Conservation (phyloP, 2,113 vertebrate genomes). For the Corythornis cristatus region DNA sequence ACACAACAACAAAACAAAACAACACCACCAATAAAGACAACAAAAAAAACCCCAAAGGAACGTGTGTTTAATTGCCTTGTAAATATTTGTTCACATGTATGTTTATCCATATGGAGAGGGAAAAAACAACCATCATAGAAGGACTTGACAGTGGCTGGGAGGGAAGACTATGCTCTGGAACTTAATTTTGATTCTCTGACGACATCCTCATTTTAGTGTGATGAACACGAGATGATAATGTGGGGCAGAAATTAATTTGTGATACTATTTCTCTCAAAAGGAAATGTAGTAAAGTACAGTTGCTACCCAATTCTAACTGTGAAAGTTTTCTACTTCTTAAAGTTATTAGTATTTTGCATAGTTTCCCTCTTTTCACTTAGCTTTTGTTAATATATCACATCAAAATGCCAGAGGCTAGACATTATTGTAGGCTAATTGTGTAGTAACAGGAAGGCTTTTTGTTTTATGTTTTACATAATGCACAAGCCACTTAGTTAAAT, state of each 20-base stretch:
- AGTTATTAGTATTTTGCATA: neutral
- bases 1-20: too few relatives aligned
- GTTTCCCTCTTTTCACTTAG: neutral
- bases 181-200: neutral
- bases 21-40: too few relatives aligned
- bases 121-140: neutral
- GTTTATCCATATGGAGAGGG: neutral
- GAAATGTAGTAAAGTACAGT: neutral
- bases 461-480: neutral
- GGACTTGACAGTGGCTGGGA: neutral
- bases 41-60: too few relatives aligned
- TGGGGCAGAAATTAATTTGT: neutral
- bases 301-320: neutral
- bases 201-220: neutral
- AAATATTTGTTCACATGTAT: neutral
- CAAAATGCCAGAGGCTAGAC: neutral
- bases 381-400: neutral
- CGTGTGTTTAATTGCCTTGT: too few relatives aligned
- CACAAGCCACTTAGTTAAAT: constrained; percentile 8
- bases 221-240: neutral
- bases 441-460: neutral
- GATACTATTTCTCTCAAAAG: neutral
- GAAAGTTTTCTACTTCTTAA: neutral
- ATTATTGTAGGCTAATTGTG: neutral
- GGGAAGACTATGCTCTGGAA: neutral